Percentiles rank a stretch among this genome's conserved stretches.
Conservation (phyloP, 2,113 vertebrate species). For the Todiramphus saurophagus region DNA sequence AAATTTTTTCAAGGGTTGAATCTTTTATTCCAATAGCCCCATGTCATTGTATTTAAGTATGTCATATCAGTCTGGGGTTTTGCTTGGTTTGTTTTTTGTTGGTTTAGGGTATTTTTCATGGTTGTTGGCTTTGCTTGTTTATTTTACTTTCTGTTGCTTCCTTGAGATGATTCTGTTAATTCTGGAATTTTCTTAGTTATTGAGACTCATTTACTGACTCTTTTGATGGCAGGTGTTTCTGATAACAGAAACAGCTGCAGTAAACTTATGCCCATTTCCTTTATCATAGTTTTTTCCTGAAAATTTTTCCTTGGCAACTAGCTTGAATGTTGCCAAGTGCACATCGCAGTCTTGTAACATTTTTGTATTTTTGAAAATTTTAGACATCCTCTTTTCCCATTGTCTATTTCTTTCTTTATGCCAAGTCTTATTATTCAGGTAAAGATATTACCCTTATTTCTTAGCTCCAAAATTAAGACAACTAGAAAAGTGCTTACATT, state of each 20-base stretch:
- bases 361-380: background rate
- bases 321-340: background rate
- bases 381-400: fast-evolving
- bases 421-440: background rate
- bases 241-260: background rate
- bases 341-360: background rate
- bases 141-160: background rate
- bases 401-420: background rate
- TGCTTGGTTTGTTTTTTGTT: background rate
- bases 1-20: background rate
- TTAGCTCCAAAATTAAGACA: background rate
- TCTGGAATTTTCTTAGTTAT: background rate
- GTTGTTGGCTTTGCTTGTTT: fast-evolving
- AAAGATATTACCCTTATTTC: background rate
- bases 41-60: background rate
- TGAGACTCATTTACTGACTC: background rate
- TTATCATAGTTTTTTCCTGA: background rate
- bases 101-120: no score
- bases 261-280: background rate
- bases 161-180: background rate
- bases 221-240: background rate
- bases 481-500: background rate
- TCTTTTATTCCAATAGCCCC: background rate
- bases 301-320: background rate
- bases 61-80: background rate